Evolutionary conservation across 2,888 invertebrate species (phyloP).

Genomic region (Amphiduros pacificus): DNA sequence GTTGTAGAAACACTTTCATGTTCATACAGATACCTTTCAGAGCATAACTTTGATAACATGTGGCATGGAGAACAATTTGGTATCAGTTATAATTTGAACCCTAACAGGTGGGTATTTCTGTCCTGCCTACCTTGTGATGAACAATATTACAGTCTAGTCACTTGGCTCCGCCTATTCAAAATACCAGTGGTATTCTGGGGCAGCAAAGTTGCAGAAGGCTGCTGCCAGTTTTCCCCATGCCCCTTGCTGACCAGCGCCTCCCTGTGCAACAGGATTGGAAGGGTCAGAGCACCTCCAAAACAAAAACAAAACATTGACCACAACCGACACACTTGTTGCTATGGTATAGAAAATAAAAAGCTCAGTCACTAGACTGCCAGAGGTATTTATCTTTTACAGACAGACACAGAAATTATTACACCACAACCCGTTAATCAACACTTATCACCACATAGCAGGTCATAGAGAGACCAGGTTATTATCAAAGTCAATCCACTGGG

Average conservation of each 20-base stretch:
- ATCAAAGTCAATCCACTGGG: no score
- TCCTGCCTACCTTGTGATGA: not conserved
- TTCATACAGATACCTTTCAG: no score
- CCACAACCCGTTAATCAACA: not conserved
- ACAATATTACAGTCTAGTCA: not conserved
- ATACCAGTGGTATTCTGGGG: slow-evolving; percentile 18
- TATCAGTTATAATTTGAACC: no score
- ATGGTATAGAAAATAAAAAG: not conserved
- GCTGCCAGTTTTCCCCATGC: slow-evolving; percentile 8
- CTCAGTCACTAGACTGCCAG: not conserved
- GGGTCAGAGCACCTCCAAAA: not conserved
- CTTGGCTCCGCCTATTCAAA: slow-evolving; percentile 10
- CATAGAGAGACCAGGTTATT: no score
- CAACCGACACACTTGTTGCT: not conserved
- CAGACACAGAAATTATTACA: not conserved
- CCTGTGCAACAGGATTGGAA: not conserved
- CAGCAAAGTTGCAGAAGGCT: slow-evolving; percentile 16
- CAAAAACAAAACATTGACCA: not conserved
- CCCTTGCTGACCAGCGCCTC: not conserved
- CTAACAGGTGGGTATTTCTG: no score
- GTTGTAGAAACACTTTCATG: no score
- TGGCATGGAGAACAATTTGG: no score
- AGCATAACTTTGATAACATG: no score
- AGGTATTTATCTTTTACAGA: not conserved
- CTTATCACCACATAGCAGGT: no score